A percentile compares a stretch with the other conserved stretches of the same genome.
These are phyloP conservation scores for Harpegnathos saltator DNA, from an alignment of 1,140 invertebrate species.

Conservation along the genomic window DNA sequence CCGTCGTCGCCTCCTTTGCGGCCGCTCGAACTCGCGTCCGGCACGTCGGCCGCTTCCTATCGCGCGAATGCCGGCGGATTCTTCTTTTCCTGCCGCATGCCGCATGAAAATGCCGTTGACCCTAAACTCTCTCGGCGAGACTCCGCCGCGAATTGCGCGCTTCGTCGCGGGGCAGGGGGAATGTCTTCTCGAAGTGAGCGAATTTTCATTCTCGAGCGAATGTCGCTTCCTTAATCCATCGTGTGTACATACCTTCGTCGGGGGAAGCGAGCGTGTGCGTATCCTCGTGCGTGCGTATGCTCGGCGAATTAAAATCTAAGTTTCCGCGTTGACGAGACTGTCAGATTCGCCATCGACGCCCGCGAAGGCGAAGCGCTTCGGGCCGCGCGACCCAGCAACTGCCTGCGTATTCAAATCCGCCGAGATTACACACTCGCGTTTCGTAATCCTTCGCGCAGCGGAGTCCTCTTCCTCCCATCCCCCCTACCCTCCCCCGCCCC, in stretches of 20 bases:
- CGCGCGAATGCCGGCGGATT: conserved; percentile 49
- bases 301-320: background rate
- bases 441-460: conserved; percentile 7
- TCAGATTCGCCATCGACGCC: conserved; percentile 19
- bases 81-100: conserved; percentile 13
- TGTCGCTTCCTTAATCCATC: too few relatives aligned
- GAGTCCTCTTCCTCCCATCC: too few relatives aligned
- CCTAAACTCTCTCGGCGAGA: conserved; percentile 34
- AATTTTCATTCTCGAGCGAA: background rate
- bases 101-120: conserved; percentile 52
- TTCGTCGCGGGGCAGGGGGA: background rate
- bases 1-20: conserved; percentile 35
- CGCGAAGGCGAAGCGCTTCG: too few relatives aligned
- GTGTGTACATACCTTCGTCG: background rate
- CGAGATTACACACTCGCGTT: conserved; percentile 30
- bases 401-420: conserved; percentile 20
- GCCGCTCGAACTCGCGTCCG: conserved; percentile 51
- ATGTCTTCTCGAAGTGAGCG: conserved; percentile 12
- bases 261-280: background rate
- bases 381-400: background rate
- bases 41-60: conserved; percentile 71
- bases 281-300: background rate
- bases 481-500: too few relatives aligned
- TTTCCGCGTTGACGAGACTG: background rate
- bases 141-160: background rate